These are phyloP conservation scores for Megaustenia siamemsis DNA, from an alignment of 2,888 invertebrate genomes.

Conservation along the genomic window DNA sequence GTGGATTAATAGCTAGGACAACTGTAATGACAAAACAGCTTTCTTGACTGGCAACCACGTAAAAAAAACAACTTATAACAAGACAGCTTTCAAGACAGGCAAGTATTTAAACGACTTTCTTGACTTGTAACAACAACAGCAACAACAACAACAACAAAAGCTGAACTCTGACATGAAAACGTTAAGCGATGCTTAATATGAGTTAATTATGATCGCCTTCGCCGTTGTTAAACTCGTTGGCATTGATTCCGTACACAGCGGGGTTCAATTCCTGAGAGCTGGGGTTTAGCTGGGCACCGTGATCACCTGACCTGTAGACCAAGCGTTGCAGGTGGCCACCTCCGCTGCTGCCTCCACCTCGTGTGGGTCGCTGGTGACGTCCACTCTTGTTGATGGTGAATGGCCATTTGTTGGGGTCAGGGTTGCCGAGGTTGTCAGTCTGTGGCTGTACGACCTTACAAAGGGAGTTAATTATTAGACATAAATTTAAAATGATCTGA, in stretches of 20 bases:
- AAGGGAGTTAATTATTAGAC: background rate
- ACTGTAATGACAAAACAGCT: too few species aligned
- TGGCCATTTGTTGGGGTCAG: conserved; percentile 44
- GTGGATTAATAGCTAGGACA: too few species aligned
- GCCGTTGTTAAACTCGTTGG: conserved; percentile 26
- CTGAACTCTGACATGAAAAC: too few species aligned
- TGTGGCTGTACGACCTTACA: conserved; percentile 35
- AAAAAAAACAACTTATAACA: too few species aligned
- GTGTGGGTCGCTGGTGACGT: background rate
- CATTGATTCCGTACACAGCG: conserved; percentile 34
- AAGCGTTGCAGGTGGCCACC: conserved; percentile 7
- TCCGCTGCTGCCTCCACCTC: background rate
- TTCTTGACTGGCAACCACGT: too few species aligned
- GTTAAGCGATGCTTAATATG: too few species aligned
- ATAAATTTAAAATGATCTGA: too few species aligned
- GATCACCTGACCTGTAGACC: conserved; percentile 26
- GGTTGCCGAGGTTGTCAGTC: conserved; percentile 38
- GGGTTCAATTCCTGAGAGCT: conserved; percentile 22
- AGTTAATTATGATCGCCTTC: background rate
- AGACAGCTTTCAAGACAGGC: too few species aligned
- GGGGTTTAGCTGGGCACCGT: background rate
- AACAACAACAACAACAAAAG: too few species aligned
- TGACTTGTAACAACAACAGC: too few species aligned
- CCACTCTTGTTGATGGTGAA: conserved; percentile 42
- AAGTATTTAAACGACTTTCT: too few species aligned